Evolutionary conservation across 2,113 vertebrate species (phyloP), one percentile per base, ranked within the genome.

Genomic region (Stigmatopora argus): DNA sequence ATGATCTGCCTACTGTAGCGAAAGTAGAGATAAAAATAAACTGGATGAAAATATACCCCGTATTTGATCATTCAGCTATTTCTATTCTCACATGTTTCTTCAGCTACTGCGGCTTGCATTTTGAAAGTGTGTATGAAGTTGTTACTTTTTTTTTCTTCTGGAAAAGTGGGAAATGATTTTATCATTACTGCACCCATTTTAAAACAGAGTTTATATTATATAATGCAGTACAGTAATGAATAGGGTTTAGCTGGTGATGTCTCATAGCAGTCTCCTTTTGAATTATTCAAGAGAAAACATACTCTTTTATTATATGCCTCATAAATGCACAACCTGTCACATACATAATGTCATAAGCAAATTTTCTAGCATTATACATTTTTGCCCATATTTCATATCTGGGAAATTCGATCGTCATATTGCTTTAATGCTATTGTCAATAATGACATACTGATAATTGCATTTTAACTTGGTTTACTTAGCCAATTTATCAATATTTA

Each of bases 21-120:
- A 61, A 45, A 61, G 59, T 23, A 19, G 38, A 61, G 38, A 45
- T n/a, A 19, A 19, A 44, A 61, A 61, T 61, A 61, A 23, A 61
- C 31, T 23, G 59, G 11, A 45, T 2, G n/a, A 41, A 44, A 61
- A 35, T 12, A 2, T 13, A 45, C n/a, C 35, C 58, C n/a, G 12
- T 34, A 12, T 41, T 60, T 60, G 35, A 60, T 41, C 58, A 44
- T 44, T 21, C 15, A 26, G 53, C 23, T 56, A 56, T 60, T 60
- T 60, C 11, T 13, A 8, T 21, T 7, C 18, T 21, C 38, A 21
- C 58, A 60, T 44, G 8, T 60, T 60, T 41, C 18, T 60, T 41
- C 8, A 59, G 10, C 57, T 19, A 23, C 19, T 12, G 51, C 19
- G 6, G 21, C 19, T 48, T 18, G 46, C 46, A 13, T 13, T 56